Evolutionary conservation across 2,797 vertebrate genomes (phyloP).

Genomic region (Threskiornis aethiopicus): DNA sequence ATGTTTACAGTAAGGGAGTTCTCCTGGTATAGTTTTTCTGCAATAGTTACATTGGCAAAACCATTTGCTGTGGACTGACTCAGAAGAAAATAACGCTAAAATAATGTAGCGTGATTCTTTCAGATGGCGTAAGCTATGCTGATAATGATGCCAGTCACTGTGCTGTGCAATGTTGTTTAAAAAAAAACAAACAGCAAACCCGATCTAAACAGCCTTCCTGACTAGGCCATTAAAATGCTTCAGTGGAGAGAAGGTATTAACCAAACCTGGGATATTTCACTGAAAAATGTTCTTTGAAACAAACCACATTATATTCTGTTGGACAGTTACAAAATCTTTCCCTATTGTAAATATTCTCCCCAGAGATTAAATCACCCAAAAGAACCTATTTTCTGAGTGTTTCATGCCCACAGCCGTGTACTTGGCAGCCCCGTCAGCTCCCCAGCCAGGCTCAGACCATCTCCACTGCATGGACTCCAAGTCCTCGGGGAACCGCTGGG

Average conservation of each 20-base stretch:
- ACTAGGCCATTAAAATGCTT: neutral
- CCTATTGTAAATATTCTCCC: neutral
- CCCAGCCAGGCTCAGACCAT: neutral
- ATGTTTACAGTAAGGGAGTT: neutral
- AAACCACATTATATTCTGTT: neutral
- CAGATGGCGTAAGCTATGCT: neutral
- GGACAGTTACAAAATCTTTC: neutral
- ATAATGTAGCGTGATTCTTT: neutral
- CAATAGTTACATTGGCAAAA: neutral
- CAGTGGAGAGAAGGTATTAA: neutral
- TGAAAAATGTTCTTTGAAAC: neutral
- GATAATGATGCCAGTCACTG: neutral
- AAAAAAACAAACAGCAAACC: rapidly evolving
- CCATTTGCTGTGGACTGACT: neutral
- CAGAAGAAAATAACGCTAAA: neutral
- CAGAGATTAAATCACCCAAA: neutral
- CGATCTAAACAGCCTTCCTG: neutral
- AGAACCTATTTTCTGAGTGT: neutral
- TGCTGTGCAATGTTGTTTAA: neutral
- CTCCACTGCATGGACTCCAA: rapidly evolving
- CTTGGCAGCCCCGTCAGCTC: rapidly evolving
- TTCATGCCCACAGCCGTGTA: neutral
- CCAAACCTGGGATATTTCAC: neutral
- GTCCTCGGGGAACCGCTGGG: neutral
- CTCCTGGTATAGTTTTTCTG: neutral